Conservation (phyloP, 2,113 vertebrate species). For the Amia ocellicauda region DNA sequence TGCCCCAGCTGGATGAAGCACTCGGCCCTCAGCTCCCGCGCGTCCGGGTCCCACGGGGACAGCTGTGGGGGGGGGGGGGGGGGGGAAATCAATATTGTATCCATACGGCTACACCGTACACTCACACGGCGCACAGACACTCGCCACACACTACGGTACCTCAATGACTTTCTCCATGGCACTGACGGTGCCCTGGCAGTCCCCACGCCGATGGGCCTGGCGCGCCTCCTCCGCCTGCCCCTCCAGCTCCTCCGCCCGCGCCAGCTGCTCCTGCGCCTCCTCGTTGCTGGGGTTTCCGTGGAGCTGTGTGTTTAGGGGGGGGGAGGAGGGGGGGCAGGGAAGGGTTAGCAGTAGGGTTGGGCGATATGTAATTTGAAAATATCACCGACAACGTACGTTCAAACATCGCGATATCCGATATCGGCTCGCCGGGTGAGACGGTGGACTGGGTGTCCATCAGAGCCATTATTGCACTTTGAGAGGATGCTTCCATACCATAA, state of each 20-base stretch:
- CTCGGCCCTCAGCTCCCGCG: constrained; percentile 71
- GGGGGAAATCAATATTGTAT: neutral
- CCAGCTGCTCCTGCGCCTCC: constrained; percentile 67
- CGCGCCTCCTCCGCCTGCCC: constrained; percentile 59
- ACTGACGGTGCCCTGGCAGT: constrained; percentile 54
- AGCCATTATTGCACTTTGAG: too few species aligned
- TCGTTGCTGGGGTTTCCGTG: constrained; percentile 55
- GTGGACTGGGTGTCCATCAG: too few species aligned
- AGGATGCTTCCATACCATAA: too few species aligned
- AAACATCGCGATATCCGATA: too few species aligned
- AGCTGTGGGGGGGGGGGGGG: constrained; percentile 44
- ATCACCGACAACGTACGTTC: too few species aligned
- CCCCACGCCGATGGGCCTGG: constrained; percentile 54
- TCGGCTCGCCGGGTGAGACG: too few species aligned
- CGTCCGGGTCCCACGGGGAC: constrained; percentile 73
- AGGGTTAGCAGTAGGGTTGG: too few species aligned
- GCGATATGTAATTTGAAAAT: too few species aligned
- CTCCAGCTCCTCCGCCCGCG: constrained; percentile 58
- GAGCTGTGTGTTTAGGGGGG: constrained; percentile 59
- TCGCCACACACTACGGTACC: constrained; percentile 35
- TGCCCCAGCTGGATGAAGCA: constrained; percentile 70
- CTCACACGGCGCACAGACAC: neutral
- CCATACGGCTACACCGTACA: too few species aligned
- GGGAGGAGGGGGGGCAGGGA: neutral
- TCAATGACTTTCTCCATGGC: constrained; percentile 68